Base-by-base conservation (phyloP, 2,888 invertebrate genomes). In the Cantharis rufa region DNA sequence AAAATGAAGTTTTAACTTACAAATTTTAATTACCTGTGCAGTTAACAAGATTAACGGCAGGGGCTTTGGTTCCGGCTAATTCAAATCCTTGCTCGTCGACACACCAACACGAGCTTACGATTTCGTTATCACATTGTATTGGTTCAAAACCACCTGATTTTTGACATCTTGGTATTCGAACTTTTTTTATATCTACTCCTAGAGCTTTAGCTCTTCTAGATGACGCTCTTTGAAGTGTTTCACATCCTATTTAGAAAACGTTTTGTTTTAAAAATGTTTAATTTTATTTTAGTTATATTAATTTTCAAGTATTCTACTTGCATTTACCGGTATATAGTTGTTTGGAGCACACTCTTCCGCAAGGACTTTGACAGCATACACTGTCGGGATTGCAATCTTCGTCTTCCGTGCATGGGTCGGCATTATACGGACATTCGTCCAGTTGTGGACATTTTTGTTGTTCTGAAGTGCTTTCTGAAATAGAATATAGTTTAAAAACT, bases 61-160 rank as follows among this genome's bases (percentile, higher is more conserved):
- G 90, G 0, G 93, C 92, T 80, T 93, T 89, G 0, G 95, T 96
- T 68, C 95, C 95, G 2, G 94, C 92, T 15, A 94, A 86, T 89
- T 96, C 96, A 80, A 92, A 92, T 1, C 96, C 96, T 79, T 93
- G 91, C 78, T 92, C 90, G 84, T 96, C 94, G 10, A 96, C 94
- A 86, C 96, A 96, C 95, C 96, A 96, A 86, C 96, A 96, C 32
- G 91, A 91, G 84, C 93, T 93, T 70, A 92, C 91, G 77, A 92
- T 91, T 82, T 92, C 92, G 82, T 94, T 92, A 73, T 92, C 91
- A 84, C 96, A 96, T 86, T 96, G 96, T 15, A 96, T 90, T 70
- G 90, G 90, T 84, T 95, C 94, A 84, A 95, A 96, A 9, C 95
- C 95, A 75, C 93, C 93, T 0, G 89, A 87, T 83, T 91, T 91